Base-by-base conservation (phyloP, 30 jellyfish, hydroid and myxozoan genomes). In the Cassiopea andromeda region DNA sequence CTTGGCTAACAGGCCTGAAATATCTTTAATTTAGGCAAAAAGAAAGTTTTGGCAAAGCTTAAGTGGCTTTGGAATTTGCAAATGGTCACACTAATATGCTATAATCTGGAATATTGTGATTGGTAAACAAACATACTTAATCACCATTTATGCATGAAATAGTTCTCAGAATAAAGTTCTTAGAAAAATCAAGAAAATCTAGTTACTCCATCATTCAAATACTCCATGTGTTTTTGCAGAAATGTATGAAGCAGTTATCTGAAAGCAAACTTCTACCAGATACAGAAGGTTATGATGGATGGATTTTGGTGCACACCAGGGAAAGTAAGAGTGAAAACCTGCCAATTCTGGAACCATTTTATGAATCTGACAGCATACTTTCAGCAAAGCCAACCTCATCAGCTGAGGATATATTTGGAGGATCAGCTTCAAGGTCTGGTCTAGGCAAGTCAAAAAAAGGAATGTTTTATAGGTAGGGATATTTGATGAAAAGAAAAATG, bases 401-500 rank as follows among this genome's bases (percentile, higher is more conserved):
- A 27, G 64, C 78, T 67, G 97, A 90, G 47, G 93, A 82, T 68
- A 75, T 90, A 76, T 90, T 90, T 90, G 97, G 91, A 27, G 97
- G 97, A 44, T 82, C 90, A n/a, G 91, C 92, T 15, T 44, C 90
- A 17, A 87, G 94, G 48, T 5, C 90, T 5, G 77, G 54, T 48
- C 46, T 76, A 73, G 94, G 90, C 13, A 87, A 87, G 69, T 58
- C 83, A 75, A 87, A 78, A 46, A 50, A 78, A 54, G 94, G 94
- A 5, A 49, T 77, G 66, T 87, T 78, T 83, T 87, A 87, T 60
- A 87, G 94, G 94, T 78, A 71, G 54, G 64, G 10, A 54, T 54
- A 10, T 54, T 54, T 54, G 64, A 54, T 54, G 12, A 10, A 3
- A 3, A 16, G n/a, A 54, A 6, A 3, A 54, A 10, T 54, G 64